Conservation (phyloP, 2,888 invertebrate genomes). For the Brenthis ino region DNA sequence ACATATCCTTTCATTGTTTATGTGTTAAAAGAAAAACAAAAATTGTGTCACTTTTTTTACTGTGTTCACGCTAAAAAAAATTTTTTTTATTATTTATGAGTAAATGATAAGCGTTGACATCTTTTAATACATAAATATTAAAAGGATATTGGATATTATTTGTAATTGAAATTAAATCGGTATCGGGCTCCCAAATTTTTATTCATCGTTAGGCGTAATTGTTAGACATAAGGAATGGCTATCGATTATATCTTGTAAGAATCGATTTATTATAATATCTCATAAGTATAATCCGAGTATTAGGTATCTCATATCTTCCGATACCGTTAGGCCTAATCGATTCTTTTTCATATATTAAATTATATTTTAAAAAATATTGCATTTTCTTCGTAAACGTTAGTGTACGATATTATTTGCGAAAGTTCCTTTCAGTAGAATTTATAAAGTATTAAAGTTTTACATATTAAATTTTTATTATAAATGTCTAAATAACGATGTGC, state of each 20-base stretch:
- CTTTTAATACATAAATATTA: conserved; percentile 19
- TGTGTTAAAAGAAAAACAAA: conserved; percentile 10
- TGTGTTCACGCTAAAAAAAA: too few species aligned
- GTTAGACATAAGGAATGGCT: conserved; percentile 29
- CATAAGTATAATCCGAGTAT: conserved; percentile 7
- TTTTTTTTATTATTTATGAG: neutral
- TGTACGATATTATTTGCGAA: conserved; percentile 24
- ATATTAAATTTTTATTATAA: conserved; percentile 26
- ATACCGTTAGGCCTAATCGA: conserved; percentile 28
- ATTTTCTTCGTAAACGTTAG: conserved; percentile 3
- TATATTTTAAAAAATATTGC: conserved; percentile 17
- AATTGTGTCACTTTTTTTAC: too few species aligned
- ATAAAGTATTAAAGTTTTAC: conserved; percentile 30
- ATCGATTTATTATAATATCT: neutral
- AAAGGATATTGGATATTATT: conserved; percentile 9
- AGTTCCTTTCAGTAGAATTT: conserved; percentile 40
- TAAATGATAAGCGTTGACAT: neutral
- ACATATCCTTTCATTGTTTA: conserved; percentile 15
- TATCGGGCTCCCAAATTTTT: conserved; percentile 25
- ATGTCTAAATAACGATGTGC: conserved; percentile 28
- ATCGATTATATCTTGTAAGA: conserved; percentile 22
- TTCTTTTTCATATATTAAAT: conserved; percentile 19
- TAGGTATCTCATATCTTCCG: conserved; percentile 1
- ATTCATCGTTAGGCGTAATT: conserved; percentile 22
- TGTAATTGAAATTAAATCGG: conserved; percentile 21